Percentiles rank a stretch among this genome's conserved stretches.
Conservation (phyloP, 2,797 vertebrate species). For the Sparidentex hasta region DNA sequence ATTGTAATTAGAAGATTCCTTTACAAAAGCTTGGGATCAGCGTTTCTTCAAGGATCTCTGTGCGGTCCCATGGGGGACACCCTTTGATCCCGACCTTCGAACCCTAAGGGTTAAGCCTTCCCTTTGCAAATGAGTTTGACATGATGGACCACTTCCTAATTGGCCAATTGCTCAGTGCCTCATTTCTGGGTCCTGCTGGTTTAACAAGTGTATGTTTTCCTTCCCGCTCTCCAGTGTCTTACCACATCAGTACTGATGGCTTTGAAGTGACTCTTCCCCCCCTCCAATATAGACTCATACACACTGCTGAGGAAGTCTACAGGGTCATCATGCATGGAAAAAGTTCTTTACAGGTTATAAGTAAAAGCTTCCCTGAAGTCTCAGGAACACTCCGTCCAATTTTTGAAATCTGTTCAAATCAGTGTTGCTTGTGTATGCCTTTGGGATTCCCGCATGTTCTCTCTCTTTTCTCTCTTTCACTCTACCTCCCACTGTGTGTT, state of each 20-base stretch:
- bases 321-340: constrained; percentile 4
- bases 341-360: constrained; percentile 9
- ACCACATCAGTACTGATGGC: constrained; percentile 35
- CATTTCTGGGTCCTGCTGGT: constrained; percentile 70
- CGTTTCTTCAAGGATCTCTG: constrained; percentile 80
- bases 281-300: background rate
- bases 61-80: constrained; percentile 83
- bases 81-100: constrained; percentile 86
- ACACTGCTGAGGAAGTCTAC: background rate
- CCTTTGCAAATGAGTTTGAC: constrained; percentile 87
- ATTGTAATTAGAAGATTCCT: constrained; percentile 89
- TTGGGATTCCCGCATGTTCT: constrained; percentile 15
- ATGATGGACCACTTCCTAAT: constrained; percentile 86
- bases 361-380: constrained; percentile 10
- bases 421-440: constrained; percentile 23
- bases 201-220: constrained; percentile 77
- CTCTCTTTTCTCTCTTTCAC: constrained; percentile 42
- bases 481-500: constrained; percentile 60
- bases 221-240: constrained; percentile 44
- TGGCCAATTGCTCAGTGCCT: constrained; percentile 78
- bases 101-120: constrained; percentile 86
- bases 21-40: constrained; percentile 87
- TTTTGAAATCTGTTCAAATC: constrained; percentile 23
- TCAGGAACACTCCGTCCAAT: background rate
- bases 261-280: constrained; percentile 29